phyloP scores from a whole-genome alignment of 2,888 invertebrate genomes.

The Diachrysia chrysitis region DNA sequence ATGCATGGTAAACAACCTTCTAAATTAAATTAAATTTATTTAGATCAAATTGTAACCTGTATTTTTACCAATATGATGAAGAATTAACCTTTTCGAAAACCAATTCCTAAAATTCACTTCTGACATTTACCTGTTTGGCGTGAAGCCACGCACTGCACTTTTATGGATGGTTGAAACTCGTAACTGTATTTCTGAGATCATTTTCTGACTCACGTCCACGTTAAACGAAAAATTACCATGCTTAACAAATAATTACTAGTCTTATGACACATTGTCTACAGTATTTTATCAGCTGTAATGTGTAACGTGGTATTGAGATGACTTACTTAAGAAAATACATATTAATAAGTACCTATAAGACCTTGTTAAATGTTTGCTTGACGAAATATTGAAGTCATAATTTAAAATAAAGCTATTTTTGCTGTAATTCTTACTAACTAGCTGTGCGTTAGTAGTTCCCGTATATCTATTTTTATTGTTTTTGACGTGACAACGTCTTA shows the following conservation, averaged over 20 bases:
- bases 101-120: neutral
- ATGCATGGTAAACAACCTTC: too few species aligned
- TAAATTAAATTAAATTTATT: too few species aligned
- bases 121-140: slow-evolving; percentile 10
- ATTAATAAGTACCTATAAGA: neutral
- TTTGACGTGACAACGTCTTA: too few species aligned
- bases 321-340: slow-evolving; percentile 10
- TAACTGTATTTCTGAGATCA: slow-evolving; percentile 80
- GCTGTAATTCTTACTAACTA: too few species aligned
- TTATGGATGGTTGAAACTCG: slow-evolving; percentile 73
- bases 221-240: slow-evolving; percentile 45
- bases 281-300: slow-evolving; percentile 24
- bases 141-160: slow-evolving; percentile 43
- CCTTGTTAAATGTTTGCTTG: neutral
- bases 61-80: neutral
- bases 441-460: too few species aligned
- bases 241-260: slow-evolving; percentile 36
- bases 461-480: too few species aligned
- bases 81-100: neutral
- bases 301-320: slow-evolving; percentile 13
- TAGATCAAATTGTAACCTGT: neutral
- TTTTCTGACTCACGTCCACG: slow-evolving; percentile 66
- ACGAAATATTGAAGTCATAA: neutral
- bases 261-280: slow-evolving; percentile 37
- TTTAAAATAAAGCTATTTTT: too few species aligned